Conservation (phyloP, 2,888 invertebrate genomes). For the Eristalis arbustorum region DNA sequence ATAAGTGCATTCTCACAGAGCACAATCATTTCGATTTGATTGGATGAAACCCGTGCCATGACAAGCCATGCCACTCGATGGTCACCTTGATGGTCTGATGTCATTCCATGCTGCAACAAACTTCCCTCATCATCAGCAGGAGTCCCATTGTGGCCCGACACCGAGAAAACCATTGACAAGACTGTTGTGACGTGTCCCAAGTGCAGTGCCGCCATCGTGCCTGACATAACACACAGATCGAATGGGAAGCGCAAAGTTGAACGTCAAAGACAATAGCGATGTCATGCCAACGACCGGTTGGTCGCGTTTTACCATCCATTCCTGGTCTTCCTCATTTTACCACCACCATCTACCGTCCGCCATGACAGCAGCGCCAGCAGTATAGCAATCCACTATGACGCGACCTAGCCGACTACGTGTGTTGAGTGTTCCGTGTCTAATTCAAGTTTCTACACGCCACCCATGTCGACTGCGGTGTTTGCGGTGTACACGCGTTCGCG, state of each 20-base stretch:
- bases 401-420: not conserved
- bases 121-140: not conserved
- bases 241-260: slow-evolving; percentile 40
- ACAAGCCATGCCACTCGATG: not conserved
- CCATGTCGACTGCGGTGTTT: slow-evolving; percentile 58
- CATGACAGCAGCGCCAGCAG: not conserved
- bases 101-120: not conserved
- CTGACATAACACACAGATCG: not conserved
- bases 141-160: not conserved
- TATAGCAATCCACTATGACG: not conserved
- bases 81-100: no score
- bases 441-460: slow-evolving; percentile 54
- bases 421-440: slow-evolving; percentile 37
- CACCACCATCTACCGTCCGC: not conserved
- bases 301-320: slow-evolving; percentile 6
- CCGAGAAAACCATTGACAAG: not conserved
- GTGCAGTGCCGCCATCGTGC: not conserved
- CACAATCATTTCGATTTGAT: not conserved
- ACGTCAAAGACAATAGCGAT: slow-evolving; percentile 57
- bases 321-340: not conserved
- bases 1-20: no score
- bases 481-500: slow-evolving; percentile 60
- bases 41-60: not conserved
- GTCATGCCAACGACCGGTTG: slow-evolving; percentile 35
- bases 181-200: not conserved